These are phyloP conservation scores for Gymnocephalus cernua DNA, from an alignment of 2,113 vertebrate species.

Conservation along the genomic window DNA sequence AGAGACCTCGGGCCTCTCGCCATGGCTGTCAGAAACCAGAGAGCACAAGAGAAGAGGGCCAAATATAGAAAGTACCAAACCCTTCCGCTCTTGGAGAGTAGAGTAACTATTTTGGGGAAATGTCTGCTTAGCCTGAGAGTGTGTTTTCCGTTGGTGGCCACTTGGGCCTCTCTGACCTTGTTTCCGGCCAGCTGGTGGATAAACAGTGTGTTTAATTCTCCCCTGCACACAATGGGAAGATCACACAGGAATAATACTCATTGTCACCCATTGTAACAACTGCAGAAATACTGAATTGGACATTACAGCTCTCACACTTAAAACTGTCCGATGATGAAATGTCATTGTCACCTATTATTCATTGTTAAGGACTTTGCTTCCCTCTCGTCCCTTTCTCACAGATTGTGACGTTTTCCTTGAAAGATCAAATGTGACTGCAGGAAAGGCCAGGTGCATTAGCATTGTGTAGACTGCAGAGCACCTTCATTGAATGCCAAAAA, in stretches of 20 bases:
- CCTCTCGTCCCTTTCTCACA: slow-evolving; percentile 30
- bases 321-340: slow-evolving; percentile 3
- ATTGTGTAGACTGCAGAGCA: background rate
- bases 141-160: slow-evolving; percentile 56
- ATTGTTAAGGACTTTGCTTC: slow-evolving; percentile 20
- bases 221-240: slow-evolving; percentile 47
- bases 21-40: slow-evolving; percentile 35
- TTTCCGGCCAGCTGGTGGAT: slow-evolving; percentile 55
- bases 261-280: slow-evolving; percentile 43
- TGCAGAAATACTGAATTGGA: slow-evolving; percentile 6
- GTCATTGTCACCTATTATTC: slow-evolving; percentile 42
- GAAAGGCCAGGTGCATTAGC: slow-evolving; percentile 22
- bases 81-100: slow-evolving; percentile 59
- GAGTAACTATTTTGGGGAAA: slow-evolving; percentile 68
- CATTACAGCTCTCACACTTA: slow-evolving; percentile 39
- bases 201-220: slow-evolving; percentile 12
- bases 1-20: slow-evolving; percentile 44
- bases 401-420: background rate
- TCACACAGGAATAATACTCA: slow-evolving; percentile 10
- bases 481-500: slow-evolving; percentile 6
- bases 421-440: slow-evolving; percentile 24
- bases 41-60: slow-evolving; percentile 39
- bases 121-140: slow-evolving; percentile 27
- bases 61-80: slow-evolving; percentile 70
- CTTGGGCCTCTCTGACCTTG: slow-evolving; percentile 60